Evolutionary conservation across 2,888 invertebrate species (phyloP), one percentile per base, ranked within the genome.

Genomic region (Notodonta ziczac): DNA sequence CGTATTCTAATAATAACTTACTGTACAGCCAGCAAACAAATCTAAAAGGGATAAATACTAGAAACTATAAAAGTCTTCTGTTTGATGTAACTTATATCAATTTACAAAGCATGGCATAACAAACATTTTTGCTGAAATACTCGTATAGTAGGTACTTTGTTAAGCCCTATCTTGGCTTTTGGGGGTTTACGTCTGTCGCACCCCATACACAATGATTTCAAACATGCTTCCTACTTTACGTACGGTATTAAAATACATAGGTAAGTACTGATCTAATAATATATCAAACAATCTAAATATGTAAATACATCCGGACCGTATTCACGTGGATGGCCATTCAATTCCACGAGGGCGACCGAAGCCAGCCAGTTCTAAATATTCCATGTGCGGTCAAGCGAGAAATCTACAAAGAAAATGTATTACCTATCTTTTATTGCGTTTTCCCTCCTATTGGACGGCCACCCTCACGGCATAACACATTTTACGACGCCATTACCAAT

Each of bases 331-430:
- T 84, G 83, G 83, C 85, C 84, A 84, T 90, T 87, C 88, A 87
- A 89, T 89, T 85, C 83, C 78, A 76, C 74, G 73, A 74, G 80
- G 73, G 81, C 84, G 85, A 83, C 82, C 85, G 82, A 80, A 83
- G 82, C 86, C 75, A 78, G 78, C 77, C 84, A 87, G 83, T 89
- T 90, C 87, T 92, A 91, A 92, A 93, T 92, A 91, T 91, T 93
- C 90, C 87, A 91, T 90, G 91, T 90, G 90, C 87, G 91, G 92
- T 89, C 92, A 91, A 88, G 82, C 87, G 86, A 84, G 86, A 92
- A 92, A 92, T 90, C 88, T 86, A 93, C 91, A 92, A 92, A 93
- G 92, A 89, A 91, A 91, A 91, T 87, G 88, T 91, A 91, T 91
- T 88, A 90, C 87, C 86, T 83, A 88, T 88, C 87, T 90, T 89